Conservation (phyloP, 2,888 invertebrate genomes). For the Morpho deidamia region DNA sequence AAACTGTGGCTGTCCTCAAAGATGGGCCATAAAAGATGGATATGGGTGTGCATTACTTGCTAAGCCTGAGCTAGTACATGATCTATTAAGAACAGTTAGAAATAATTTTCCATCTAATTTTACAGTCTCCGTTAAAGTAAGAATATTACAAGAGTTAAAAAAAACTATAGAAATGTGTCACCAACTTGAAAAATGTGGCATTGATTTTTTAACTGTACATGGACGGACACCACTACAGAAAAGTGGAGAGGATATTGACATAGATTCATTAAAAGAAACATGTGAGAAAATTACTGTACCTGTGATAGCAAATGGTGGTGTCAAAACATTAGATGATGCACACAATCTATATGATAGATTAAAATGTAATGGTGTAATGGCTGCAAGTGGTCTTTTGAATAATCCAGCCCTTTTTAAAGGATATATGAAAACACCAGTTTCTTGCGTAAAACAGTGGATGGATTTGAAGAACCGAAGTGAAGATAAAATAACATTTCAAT, state of each 20-base stretch:
- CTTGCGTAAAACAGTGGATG: constrained; percentile 91
- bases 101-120: constrained; percentile 85
- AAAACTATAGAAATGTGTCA: constrained; percentile 89
- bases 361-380: constrained; percentile 92
- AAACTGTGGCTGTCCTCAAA: constrained; percentile 98
- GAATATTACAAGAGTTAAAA: constrained; percentile 83
- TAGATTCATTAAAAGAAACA: constrained; percentile 83
- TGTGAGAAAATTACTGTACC: constrained; percentile 87
- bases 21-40: constrained; percentile 95
- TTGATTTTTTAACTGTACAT: constrained; percentile 93
- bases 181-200: constrained; percentile 90
- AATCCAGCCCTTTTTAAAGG: constrained; percentile 96
- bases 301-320: constrained; percentile 95
- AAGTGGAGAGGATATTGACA: constrained; percentile 84
- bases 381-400: constrained; percentile 91
- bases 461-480: constrained; percentile 80
- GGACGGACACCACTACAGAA: constrained; percentile 92
- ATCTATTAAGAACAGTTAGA: constrained; percentile 87
- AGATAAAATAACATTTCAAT: constrained; percentile 85
- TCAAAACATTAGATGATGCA: constrained; percentile 86
- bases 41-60: constrained; percentile 91
- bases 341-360: constrained; percentile 81
- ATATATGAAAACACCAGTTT: constrained; percentile 80
- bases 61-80: constrained; percentile 89
- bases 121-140: constrained; percentile 94